phyloP scores from a whole-genome alignment of 2,888 invertebrate genomes.

The Eremobia ochroleuca region DNA sequence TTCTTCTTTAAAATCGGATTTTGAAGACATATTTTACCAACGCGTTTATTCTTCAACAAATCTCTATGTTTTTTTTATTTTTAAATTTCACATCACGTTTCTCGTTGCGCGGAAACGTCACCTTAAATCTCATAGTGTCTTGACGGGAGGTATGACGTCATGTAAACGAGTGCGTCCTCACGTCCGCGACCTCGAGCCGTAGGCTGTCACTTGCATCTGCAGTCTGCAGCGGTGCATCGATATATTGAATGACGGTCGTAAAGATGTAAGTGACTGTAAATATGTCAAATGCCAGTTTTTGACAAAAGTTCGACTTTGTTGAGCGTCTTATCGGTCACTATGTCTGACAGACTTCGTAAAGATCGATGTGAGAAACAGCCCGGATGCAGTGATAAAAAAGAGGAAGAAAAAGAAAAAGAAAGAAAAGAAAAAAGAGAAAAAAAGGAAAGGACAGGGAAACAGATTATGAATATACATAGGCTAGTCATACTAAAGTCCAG shows the following conservation, averaged over 20 bases:
- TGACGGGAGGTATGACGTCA: conserved; percentile 57
- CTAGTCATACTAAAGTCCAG: neutral
- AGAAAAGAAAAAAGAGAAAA: too few relatives aligned
- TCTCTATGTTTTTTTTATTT: neutral
- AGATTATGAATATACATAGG: too few relatives aligned
- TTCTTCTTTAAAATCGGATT: neutral
- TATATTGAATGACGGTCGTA: conserved; percentile 24
- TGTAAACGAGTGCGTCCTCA: conserved; percentile 63
- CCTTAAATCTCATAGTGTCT: conserved; percentile 25
- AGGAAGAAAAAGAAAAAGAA: too few relatives aligned
- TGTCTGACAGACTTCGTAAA: neutral
- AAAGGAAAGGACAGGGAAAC: too few relatives aligned
- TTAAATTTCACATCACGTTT: conserved; percentile 4
- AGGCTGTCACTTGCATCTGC: conserved; percentile 42
- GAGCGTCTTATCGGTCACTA: neutral
- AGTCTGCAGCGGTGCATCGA: conserved; percentile 11
- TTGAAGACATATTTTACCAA: neutral
- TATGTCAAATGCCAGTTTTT: neutral
- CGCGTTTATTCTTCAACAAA: neutral
- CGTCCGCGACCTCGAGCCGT: conserved; percentile 61
- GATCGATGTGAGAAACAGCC: neutral
- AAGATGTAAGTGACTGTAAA: neutral
- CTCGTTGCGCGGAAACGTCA: conserved; percentile 24
- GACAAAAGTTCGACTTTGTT: neutral
- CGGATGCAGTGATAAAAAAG: too few relatives aligned